A percentile compares a stretch with the other conserved stretches of the same genome.
phyloP scores from a whole-genome alignment of 2,888 invertebrate genomes.

The Synanthedon tipuliformis region DNA sequence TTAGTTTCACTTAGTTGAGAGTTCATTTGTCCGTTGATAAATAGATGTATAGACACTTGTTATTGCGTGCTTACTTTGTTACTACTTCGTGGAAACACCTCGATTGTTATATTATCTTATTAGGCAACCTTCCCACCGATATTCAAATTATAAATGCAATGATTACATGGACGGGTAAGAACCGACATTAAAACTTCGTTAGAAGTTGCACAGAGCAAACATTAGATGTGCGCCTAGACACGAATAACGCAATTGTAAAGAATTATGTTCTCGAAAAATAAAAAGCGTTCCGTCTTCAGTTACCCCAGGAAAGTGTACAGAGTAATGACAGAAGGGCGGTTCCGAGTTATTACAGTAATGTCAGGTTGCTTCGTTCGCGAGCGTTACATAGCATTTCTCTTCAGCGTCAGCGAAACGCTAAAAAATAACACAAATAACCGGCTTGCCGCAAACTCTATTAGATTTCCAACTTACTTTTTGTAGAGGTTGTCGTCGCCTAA shows the following conservation, averaged over 20 bases:
- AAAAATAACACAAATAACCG: constrained; percentile 62
- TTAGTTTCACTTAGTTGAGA: too few relatives aligned
- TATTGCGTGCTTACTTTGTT: too few relatives aligned
- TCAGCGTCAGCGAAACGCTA: constrained; percentile 41
- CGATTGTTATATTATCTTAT: too few relatives aligned
- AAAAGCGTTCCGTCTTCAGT: constrained; percentile 32
- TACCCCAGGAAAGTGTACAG: constrained; percentile 53
- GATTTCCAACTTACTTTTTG: constrained; percentile 65
- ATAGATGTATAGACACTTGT: too few relatives aligned
- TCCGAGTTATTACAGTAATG: constrained; percentile 63
- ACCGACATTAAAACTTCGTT: constrained; percentile 20
- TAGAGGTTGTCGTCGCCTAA: constrained; percentile 58
- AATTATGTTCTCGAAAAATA: constrained; percentile 32
- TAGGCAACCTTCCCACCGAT: too few relatives aligned
- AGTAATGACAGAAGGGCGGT: constrained; percentile 64
- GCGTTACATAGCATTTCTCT: constrained; percentile 61
- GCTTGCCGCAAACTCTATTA: constrained; percentile 66
- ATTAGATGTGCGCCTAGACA: neutral
- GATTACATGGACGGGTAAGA: constrained; percentile 1
- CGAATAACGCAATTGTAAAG: constrained; percentile 31
- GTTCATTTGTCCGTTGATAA: too few relatives aligned
- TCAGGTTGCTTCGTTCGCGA: constrained; percentile 57
- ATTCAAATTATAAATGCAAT: neutral
- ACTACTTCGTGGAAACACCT: too few relatives aligned
- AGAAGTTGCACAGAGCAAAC: constrained; percentile 3